phyloP scores from a whole-genome alignment of 2,797 vertebrate genomes.

The Mastacembelus armatus region DNA sequence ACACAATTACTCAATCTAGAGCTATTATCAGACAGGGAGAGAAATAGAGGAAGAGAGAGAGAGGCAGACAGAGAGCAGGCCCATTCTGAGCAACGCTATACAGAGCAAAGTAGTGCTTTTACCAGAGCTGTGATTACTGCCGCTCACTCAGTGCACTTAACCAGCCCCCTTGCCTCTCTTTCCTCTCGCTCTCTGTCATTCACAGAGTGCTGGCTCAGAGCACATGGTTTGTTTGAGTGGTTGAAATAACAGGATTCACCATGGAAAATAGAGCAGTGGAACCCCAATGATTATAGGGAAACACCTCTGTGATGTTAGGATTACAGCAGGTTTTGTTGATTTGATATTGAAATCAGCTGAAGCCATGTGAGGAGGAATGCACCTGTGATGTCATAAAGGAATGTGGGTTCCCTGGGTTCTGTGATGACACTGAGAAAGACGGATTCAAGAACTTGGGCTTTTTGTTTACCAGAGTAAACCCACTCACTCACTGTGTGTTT shows the following conservation, averaged over 20 bases:
- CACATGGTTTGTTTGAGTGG: conserved; percentile 66
- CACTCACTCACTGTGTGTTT: background rate
- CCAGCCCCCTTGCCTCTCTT: conserved; percentile 73
- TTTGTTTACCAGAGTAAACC: background rate
- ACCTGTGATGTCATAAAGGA: background rate
- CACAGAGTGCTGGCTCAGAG: conserved; percentile 65
- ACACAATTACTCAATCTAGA: conserved; percentile 87
- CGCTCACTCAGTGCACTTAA: conserved; percentile 81
- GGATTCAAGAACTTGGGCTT: background rate
- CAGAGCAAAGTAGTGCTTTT: conserved; percentile 79
- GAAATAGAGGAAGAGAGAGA: conserved; percentile 54
- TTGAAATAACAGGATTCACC: conserved; percentile 76
- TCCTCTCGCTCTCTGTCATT: conserved; percentile 74
- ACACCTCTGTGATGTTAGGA: conserved; percentile 61
- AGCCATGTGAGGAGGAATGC: background rate
- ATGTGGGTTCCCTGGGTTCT: background rate
- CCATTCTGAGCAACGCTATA: conserved; percentile 70
- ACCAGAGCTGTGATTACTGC: conserved; percentile 86
- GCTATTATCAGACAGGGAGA: conserved; percentile 82
- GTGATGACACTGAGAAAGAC: background rate
- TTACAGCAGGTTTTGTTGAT: conserved; percentile 26
- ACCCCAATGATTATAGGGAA: conserved; percentile 67
- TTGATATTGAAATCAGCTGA: conserved; percentile 6
- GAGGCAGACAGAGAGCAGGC: conserved; percentile 58
- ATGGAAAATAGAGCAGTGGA: conserved; percentile 62